Base-by-base conservation (phyloP, 2,113 vertebrate species). In the Copsychus sechellarum region DNA sequence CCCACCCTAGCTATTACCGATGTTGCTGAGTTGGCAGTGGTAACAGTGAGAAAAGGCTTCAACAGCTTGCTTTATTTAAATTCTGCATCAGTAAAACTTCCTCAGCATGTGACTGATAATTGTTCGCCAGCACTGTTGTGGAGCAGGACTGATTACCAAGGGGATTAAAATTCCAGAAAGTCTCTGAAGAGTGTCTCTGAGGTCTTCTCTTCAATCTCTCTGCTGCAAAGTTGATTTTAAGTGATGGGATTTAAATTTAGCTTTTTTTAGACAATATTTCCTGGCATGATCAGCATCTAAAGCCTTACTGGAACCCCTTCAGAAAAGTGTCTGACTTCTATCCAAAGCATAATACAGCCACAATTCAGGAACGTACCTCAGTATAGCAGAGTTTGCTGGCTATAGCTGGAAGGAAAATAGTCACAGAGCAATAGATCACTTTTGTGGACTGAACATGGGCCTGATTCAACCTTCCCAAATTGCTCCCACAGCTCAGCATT, bases 51-150 rank as follows among this genome's bases (percentile, higher is more conserved):
- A 90, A 93, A 88, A 79, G 20, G 24, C 86, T 94, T 77, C 51
- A 86, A 83, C 79, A 96, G 58, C 79, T 83, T 95, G 5, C 86
- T 92, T 85, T 88, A 92, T 94, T 96, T 96, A 95, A 96, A 94
- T 40, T 29, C 56, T 92, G 73, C 93, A 91, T 71, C 77, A 92
- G 43, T 89, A 84, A 94, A 89, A 84, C 83, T 93, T 94, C 69
- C 88, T 94, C 73, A 91, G 48, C 42, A 85, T 81, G 77, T 89
- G 83, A 95, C 89, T 89, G 81, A 81, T 92, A 95, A 95, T 94
- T 94, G 79, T 86, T 92, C 74, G 56, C 56, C 45, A 61, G 22
- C 72, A 91, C 77, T 66, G 56, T 26, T 86, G 71, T 60, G n/a
- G 56, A 93, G 47, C 60, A 92, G 53, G 15, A 87, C 89, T 95